phyloP scores from a whole-genome alignment of 2,888 invertebrate species.

The Sipha maydis region DNA sequence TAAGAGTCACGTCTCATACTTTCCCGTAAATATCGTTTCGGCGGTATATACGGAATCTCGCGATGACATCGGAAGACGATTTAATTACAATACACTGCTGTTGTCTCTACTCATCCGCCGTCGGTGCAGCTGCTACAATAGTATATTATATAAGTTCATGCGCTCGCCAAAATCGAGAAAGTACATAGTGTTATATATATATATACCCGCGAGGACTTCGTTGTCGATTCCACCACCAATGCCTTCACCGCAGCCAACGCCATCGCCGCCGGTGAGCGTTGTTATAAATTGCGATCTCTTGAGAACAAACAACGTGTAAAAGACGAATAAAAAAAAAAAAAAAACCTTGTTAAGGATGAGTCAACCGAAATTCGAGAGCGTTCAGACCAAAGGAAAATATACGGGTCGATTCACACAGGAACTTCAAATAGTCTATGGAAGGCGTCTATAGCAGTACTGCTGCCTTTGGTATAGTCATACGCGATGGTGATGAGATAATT shows the following conservation, averaged over 20 bases:
- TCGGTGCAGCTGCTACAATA: not conserved
- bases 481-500: not conserved
- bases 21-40: not conserved
- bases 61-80: not conserved
- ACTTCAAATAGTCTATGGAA: constrained; percentile 2
- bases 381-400: not conserved
- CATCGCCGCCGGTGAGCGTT: not conserved
- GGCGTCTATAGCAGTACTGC: not conserved
- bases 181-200: not conserved
- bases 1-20: not conserved
- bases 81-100: not conserved
- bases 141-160: not conserved
- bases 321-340: not conserved
- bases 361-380: not conserved
- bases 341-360: not conserved
- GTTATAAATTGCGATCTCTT: constrained; percentile 3
- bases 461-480: not conserved
- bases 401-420: not conserved
- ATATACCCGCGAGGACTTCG: not conserved
- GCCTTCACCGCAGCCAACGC: not conserved
- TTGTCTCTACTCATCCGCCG: not conserved
- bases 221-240: not conserved
- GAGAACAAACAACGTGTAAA: not conserved
- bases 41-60: not conserved
- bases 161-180: not conserved